These are phyloP conservation scores for Lycodopsis pacificus DNA, from an alignment of 2,797 vertebrate species.

Conservation along the genomic window DNA sequence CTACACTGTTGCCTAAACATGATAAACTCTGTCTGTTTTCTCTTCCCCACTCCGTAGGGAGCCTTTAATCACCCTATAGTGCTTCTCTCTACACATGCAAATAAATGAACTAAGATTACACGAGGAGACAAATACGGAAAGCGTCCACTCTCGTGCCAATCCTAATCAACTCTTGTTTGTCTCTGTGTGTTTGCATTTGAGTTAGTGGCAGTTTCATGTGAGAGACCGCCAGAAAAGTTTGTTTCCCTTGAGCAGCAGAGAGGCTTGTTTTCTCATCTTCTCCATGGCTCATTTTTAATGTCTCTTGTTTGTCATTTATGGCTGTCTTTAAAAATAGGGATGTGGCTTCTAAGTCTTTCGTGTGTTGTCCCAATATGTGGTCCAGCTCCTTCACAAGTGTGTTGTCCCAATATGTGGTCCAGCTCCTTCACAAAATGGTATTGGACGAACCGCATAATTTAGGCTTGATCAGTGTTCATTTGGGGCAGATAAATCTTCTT, in stretches of 20 bases:
- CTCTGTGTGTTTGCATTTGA: conserved; percentile 68
- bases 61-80: conserved; percentile 42
- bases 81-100: conserved; percentile 52
- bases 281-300: conserved; percentile 61
- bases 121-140: conserved; percentile 44
- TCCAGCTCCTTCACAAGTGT: conserved; percentile 54
- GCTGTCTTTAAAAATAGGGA: conserved; percentile 59
- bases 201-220: conserved; percentile 66
- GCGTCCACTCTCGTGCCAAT: conserved; percentile 57
- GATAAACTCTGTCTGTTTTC: conserved; percentile 46
- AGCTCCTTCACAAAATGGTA: conserved; percentile 48
- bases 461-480: conserved; percentile 63
- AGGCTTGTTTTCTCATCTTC: conserved; percentile 48
- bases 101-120: conserved; percentile 60
- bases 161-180: conserved; percentile 72
- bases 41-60: conserved; percentile 39
- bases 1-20: conserved; percentile 42
- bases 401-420: conserved; percentile 57
- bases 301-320: conserved; percentile 71
- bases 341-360: conserved; percentile 62
- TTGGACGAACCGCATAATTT: conserved; percentile 66
- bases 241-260: conserved; percentile 61
- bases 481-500: conserved; percentile 65
- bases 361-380: conserved; percentile 57
- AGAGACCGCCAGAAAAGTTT: conserved; percentile 75